Evolutionary conservation across 2,888 invertebrate species (phyloP).

Genomic region (Leucania comma): DNA sequence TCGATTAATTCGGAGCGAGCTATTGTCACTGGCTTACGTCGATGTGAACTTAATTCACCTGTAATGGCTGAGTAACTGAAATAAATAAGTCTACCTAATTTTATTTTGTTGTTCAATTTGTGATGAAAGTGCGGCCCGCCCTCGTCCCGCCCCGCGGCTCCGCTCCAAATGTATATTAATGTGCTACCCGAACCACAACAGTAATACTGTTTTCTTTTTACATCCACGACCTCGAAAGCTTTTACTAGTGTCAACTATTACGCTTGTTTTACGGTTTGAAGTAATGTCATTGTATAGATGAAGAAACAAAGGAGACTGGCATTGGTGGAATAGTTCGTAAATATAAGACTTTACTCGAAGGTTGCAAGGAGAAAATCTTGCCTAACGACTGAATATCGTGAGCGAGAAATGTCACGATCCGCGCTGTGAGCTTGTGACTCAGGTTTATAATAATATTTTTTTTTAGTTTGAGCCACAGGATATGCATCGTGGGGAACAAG

Average conservation of each 20-base stretch:
- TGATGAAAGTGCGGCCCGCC: slow-evolving; percentile 81
- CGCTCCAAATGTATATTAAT: slow-evolving; percentile 88
- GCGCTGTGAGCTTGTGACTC: slow-evolving; percentile 49
- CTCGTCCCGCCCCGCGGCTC: slow-evolving; percentile 62
- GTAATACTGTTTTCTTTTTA: slow-evolving; percentile 89
- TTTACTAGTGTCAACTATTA: slow-evolving; percentile 86
- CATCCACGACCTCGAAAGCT: slow-evolving; percentile 81
- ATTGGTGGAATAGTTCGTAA: slow-evolving; percentile 66
- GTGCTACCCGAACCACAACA: slow-evolving; percentile 82
- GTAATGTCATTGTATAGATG: slow-evolving; percentile 78
- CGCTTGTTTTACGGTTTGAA: slow-evolving; percentile 81
- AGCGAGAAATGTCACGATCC: slow-evolving; percentile 62
- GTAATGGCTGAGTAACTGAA: slow-evolving; percentile 63
- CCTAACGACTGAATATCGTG: slow-evolving; percentile 68
- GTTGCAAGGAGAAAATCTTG: slow-evolving; percentile 65
- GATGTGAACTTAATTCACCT: slow-evolving; percentile 61
- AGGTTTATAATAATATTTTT: slow-evolving; percentile 65
- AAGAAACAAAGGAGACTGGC: slow-evolving; percentile 68
- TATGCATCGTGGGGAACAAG: slow-evolving; percentile 32
- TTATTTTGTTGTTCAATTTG: slow-evolving; percentile 85
- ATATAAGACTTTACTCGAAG: slow-evolving; percentile 67
- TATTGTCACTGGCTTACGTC: slow-evolving; percentile 54
- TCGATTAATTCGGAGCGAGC: slow-evolving; percentile 44
- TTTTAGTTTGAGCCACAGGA: slow-evolving; percentile 34
- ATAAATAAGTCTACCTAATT: slow-evolving; percentile 76